Evolutionary conservation across 2,888 invertebrate species (phyloP).

Genomic region (Limnephilus lunatus): DNA sequence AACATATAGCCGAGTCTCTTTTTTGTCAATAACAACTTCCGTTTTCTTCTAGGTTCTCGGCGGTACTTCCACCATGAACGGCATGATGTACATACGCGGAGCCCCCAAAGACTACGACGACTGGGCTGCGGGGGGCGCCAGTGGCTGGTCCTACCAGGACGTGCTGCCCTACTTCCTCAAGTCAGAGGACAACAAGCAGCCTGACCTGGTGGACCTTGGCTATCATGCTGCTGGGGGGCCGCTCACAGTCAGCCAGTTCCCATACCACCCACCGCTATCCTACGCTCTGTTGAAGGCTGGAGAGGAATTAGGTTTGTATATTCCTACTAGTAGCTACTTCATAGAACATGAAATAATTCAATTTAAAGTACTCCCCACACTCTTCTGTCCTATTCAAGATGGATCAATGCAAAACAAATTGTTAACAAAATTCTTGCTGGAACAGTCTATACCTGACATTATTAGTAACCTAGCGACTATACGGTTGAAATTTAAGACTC

Average conservation of each 20-base stretch:
- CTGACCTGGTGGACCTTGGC: slow-evolving; percentile 83
- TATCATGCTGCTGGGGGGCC: slow-evolving; percentile 89
- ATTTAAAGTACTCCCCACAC: too few relatives aligned
- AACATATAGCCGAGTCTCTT: not conserved
- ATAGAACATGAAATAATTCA: too few relatives aligned
- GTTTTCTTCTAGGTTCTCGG: slow-evolving; percentile 84
- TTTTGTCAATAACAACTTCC: not conserved
- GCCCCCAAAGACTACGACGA: slow-evolving; percentile 91
- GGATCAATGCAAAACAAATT: too few relatives aligned
- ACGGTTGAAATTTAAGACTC: too few relatives aligned
- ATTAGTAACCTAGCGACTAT: too few relatives aligned
- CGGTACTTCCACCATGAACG: slow-evolving; percentile 95
- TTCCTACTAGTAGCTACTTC: not conserved
- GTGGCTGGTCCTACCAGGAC: slow-evolving; percentile 93
- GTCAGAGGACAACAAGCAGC: slow-evolving; percentile 87
- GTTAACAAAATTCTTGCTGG: too few relatives aligned
- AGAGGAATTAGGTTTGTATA: slow-evolving; percentile 72
- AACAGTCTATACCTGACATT: too few relatives aligned
- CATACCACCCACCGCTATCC: slow-evolving; percentile 90
- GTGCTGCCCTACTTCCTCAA: slow-evolving; percentile 93
- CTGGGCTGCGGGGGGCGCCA: slow-evolving; percentile 91
- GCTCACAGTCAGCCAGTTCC: slow-evolving; percentile 87
- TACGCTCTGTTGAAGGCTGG: slow-evolving; percentile 87
- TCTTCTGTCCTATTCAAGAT: too few relatives aligned
- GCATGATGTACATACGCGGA: slow-evolving; percentile 97